These are phyloP conservation scores for Microctenopoma lineatum DNA, from an alignment of 2,797 vertebrate genomes.

Conservation along the genomic window DNA sequence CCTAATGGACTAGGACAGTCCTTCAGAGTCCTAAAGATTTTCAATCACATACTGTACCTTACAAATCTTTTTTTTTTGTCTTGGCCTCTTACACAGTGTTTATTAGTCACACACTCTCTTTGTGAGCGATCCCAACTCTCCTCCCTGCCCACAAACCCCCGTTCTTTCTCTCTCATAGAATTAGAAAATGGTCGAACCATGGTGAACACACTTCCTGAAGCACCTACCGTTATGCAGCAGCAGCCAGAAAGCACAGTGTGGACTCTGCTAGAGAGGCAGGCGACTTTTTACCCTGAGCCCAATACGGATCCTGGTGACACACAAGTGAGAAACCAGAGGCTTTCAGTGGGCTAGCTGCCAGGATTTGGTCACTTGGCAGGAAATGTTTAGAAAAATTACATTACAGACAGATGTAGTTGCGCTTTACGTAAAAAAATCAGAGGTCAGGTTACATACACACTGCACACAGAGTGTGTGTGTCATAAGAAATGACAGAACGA, in stretches of 20 bases:
- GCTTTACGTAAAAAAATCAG: slow-evolving; percentile 79
- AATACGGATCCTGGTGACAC: slow-evolving; percentile 67
- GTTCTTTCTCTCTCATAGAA: slow-evolving; percentile 76
- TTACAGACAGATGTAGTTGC: slow-evolving; percentile 85
- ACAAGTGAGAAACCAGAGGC: slow-evolving; percentile 52
- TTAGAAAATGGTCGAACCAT: slow-evolving; percentile 82
- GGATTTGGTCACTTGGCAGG: slow-evolving; percentile 82
- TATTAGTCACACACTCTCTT: slow-evolving; percentile 47
- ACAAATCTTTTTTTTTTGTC: slow-evolving; percentile 37
- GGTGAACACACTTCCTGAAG: slow-evolving; percentile 82
- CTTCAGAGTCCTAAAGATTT: slow-evolving; percentile 64
- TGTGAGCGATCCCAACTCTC: slow-evolving; percentile 32
- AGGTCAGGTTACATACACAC: slow-evolving; percentile 71
- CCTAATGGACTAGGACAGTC: slow-evolving; percentile 78
- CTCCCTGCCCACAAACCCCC: slow-evolving; percentile 26
- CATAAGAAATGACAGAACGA: slow-evolving; percentile 41
- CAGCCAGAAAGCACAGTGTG: slow-evolving; percentile 53
- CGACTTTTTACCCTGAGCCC: slow-evolving; percentile 72
- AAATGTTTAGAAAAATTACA: slow-evolving; percentile 86
- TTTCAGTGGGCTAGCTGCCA: slow-evolving; percentile 69
- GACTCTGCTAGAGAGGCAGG: slow-evolving; percentile 35
- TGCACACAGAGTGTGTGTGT: slow-evolving; percentile 46
- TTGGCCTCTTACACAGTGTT: slow-evolving; percentile 38
- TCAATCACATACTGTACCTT: slow-evolving; percentile 38
- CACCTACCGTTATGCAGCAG: slow-evolving; percentile 81